Conservation (phyloP, 1,140 invertebrate species). For the Apis cerana region DNA sequence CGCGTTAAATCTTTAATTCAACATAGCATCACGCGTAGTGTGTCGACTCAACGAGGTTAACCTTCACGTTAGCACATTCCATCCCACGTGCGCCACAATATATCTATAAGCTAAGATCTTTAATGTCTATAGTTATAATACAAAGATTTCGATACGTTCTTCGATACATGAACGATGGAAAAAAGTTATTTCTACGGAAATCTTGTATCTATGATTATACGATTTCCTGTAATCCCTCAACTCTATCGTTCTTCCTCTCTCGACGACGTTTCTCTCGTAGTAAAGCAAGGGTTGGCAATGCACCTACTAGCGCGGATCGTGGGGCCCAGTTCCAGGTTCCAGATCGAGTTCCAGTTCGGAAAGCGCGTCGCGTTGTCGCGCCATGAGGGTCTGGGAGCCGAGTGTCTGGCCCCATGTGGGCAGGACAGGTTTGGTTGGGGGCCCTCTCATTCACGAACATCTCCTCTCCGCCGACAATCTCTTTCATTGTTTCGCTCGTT, state of each 20-base stretch:
- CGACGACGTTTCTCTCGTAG: too few species aligned
- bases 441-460: constrained; percentile 73
- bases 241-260: too few species aligned
- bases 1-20: background rate
- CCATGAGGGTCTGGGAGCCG: constrained; percentile 47
- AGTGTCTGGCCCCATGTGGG: constrained; percentile 65
- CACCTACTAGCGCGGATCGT: too few species aligned
- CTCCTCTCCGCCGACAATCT: constrained; percentile 54
- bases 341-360: constrained; percentile 53
- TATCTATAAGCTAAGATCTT: background rate
- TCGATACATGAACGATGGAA: too few species aligned
- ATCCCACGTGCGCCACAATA: background rate
- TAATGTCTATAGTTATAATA: background rate
- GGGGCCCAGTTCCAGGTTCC: too few species aligned
- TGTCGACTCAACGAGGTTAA: background rate
- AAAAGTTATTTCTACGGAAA: too few species aligned
- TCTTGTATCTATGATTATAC: too few species aligned
- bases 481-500: constrained; percentile 76
- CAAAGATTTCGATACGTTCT: too few species aligned
- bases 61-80: background rate
- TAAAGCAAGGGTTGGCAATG: too few species aligned
- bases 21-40: too few species aligned
- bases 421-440: constrained; percentile 70
- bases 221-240: too few species aligned
- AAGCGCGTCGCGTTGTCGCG: constrained; percentile 60